phyloP scores from a whole-genome alignment of 2,797 vertebrate species.

The Onychomys leucogaster region DNA sequence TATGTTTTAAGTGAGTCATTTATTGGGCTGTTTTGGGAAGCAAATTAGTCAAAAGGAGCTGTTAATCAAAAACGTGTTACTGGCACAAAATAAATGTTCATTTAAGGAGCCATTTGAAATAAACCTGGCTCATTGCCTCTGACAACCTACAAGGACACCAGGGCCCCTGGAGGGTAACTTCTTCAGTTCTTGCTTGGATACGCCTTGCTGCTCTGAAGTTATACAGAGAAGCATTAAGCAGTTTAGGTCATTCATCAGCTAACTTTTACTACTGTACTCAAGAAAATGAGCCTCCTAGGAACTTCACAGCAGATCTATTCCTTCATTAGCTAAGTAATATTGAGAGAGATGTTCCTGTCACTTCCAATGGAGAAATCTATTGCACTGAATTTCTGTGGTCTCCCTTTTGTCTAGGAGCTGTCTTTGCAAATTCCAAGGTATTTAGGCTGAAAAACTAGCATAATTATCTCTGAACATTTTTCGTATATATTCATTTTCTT shows the following conservation, averaged over 20 bases:
- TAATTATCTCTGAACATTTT: slow-evolving; percentile 80
- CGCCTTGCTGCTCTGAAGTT: slow-evolving; percentile 91
- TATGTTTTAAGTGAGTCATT: slow-evolving; percentile 93
- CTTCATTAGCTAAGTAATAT: slow-evolving; percentile 95
- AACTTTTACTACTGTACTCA: slow-evolving; percentile 93
- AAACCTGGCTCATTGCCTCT: slow-evolving; percentile 94
- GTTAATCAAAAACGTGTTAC: slow-evolving; percentile 93
- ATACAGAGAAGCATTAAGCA: slow-evolving; percentile 90
- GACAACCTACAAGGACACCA: slow-evolving; percentile 92
- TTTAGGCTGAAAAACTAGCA: slow-evolving; percentile 85
- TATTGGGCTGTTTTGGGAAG: slow-evolving; percentile 92
- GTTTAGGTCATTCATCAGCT: slow-evolving; percentile 94
- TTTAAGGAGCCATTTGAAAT: slow-evolving; percentile 93
- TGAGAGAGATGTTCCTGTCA: slow-evolving; percentile 93
- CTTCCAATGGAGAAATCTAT: slow-evolving; percentile 88
- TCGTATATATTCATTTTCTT: slow-evolving; percentile 75
- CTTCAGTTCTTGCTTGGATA: slow-evolving; percentile 88
- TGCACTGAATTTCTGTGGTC: slow-evolving; percentile 84
- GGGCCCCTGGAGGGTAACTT: slow-evolving; percentile 88
- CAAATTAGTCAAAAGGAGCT: slow-evolving; percentile 92
- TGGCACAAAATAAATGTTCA: slow-evolving; percentile 93
- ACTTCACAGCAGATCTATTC: slow-evolving; percentile 90
- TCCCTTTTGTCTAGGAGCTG: slow-evolving; percentile 87
- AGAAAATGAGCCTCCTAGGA: slow-evolving; percentile 94
- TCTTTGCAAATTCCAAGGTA: slow-evolving; percentile 86